These are phyloP conservation scores for Sebastes iracundus DNA, from an alignment of 2,797 vertebrate species.

Conservation along the genomic window DNA sequence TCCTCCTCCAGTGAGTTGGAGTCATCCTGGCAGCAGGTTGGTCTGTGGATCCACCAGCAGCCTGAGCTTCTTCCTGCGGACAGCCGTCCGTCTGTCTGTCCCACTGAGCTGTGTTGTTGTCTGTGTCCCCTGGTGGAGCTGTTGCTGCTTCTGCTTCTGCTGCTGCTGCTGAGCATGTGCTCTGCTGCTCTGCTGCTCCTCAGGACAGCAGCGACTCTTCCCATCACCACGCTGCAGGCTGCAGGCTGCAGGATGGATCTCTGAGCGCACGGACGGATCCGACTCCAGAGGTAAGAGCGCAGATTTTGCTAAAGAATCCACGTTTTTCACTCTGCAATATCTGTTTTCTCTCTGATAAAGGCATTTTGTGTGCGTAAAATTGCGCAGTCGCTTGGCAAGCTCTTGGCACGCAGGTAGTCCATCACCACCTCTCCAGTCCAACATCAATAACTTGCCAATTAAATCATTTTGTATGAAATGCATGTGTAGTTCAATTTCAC, in stretches of 20 bases:
- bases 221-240: constrained; percentile 7
- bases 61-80: not conserved
- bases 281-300: constrained; percentile 55
- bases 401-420: not conserved
- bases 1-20: not conserved
- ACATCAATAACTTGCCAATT: not conserved
- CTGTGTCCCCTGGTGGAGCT: constrained; percentile 23
- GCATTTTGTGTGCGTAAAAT: not conserved
- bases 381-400: not conserved
- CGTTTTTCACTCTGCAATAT: not conserved
- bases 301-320: not conserved
- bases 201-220: constrained; percentile 18
- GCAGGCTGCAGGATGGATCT: constrained; percentile 29
- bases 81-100: constrained; percentile 8
- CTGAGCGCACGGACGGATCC: constrained; percentile 21
- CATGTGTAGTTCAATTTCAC: not conserved
- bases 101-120: constrained; percentile 14
- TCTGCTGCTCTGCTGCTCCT: constrained; percentile 20
- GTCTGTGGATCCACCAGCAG: constrained; percentile 14
- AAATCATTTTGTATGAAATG: not conserved
- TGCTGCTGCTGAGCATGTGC: constrained; percentile 33
- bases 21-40: constrained; percentile 2
- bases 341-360: not conserved
- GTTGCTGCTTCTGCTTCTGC: not conserved
- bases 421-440: not conserved